These are phyloP conservation scores for Philereme transversata DNA, from an alignment of 2,888 invertebrate species.

Conservation along the genomic window DNA sequence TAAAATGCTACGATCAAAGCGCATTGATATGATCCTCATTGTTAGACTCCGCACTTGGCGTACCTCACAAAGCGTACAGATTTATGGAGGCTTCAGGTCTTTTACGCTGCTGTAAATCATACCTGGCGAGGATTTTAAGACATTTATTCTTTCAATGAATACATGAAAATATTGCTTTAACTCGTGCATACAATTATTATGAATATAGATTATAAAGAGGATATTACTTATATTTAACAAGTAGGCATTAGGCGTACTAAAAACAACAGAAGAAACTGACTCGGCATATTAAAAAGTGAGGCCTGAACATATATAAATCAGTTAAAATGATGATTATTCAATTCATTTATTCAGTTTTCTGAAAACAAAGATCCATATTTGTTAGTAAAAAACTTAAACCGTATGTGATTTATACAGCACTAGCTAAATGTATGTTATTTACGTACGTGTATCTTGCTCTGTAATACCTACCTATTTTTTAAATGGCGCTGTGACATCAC, in stretches of 20 bases:
- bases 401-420: too few species aligned
- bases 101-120: conserved; percentile 54
- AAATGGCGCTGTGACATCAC: conserved; percentile 71
- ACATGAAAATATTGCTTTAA: conserved; percentile 2
- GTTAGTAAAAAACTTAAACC: too few species aligned
- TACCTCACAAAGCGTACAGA: conserved; percentile 43
- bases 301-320: too few species aligned
- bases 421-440: conserved; percentile 11
- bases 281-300: too few species aligned
- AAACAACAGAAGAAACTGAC: too few species aligned
- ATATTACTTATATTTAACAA: too few species aligned
- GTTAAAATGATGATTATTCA: too few species aligned
- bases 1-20: conserved; percentile 39
- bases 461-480: conserved; percentile 57
- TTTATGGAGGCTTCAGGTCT: conserved; percentile 40
- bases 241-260: too few species aligned
- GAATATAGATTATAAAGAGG: conserved; percentile 2
- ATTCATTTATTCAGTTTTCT: too few species aligned
- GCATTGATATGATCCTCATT: conserved; percentile 45
- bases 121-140: conserved; percentile 35
- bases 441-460: conserved; percentile 46
- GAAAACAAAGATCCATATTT: too few species aligned
- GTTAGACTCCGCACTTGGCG: conserved; percentile 40
- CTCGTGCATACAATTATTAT: conserved; percentile 1
- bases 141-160: conserved; percentile 21